Evolutionary conservation across 2,797 vertebrate species (phyloP).

Genomic region (Tachyglossus aculeatus): DNA sequence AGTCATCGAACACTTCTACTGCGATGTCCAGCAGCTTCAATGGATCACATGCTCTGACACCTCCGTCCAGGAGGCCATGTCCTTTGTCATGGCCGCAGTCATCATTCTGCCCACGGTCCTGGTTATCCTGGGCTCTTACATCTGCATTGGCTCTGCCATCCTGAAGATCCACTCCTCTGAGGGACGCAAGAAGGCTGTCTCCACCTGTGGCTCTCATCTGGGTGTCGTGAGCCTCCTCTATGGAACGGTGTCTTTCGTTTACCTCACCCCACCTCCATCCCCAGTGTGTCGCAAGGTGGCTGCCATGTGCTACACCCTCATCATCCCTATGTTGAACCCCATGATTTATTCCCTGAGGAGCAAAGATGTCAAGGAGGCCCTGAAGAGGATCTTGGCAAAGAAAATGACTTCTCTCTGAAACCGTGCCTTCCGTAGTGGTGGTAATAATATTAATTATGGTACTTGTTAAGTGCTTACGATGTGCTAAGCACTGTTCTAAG

Average conservation of each 20-base stretch:
- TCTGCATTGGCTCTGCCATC: no score
- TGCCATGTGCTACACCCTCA: slow-evolving; percentile 7
- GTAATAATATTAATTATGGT: no score
- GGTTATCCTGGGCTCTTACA: no score
- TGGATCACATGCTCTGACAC: slow-evolving; percentile 11
- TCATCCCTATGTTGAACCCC: slow-evolving; percentile 22
- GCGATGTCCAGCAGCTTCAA: slow-evolving; percentile 30
- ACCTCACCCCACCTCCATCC: not conserved
- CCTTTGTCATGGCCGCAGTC: not conserved
- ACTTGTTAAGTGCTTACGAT: no score
- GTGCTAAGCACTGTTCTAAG: no score
- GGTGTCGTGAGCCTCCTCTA: slow-evolving; percentile 3
- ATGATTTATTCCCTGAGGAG: slow-evolving; percentile 33
- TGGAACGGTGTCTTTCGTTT: slow-evolving; percentile 8
- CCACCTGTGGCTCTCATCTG: slow-evolving; percentile 39
- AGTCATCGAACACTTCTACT: slow-evolving; percentile 29
- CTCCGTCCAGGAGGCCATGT: slow-evolving; percentile 5
- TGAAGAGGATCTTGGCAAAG: slow-evolving; percentile 9
- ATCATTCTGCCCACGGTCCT: slow-evolving; percentile 10
- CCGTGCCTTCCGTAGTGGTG: no score
- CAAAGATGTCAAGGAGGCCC: slow-evolving; percentile 24
- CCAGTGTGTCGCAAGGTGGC: no score
- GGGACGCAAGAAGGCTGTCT: slow-evolving; percentile 33
- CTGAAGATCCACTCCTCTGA: no score
- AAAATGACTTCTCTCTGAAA: no score